These are phyloP conservation scores for Volucella inflata DNA, from an alignment of 2,888 invertebrate species.

Conservation along the genomic window DNA sequence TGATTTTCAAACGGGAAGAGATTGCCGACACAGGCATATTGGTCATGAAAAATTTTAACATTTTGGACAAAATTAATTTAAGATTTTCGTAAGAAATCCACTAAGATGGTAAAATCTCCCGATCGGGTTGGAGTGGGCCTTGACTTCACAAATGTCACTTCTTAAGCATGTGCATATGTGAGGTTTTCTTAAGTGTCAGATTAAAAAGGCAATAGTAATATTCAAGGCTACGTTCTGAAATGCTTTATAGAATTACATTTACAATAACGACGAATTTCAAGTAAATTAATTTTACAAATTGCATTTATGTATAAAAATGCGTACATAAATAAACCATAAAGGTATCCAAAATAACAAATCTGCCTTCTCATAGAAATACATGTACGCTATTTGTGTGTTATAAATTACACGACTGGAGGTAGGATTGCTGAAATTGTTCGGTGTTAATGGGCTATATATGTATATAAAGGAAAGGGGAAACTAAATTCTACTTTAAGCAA, in stretches of 20 bases:
- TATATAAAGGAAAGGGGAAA: too few species aligned
- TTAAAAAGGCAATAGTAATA: not conserved
- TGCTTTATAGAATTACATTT: too few species aligned
- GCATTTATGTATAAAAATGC: not conserved
- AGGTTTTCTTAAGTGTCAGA: not conserved
- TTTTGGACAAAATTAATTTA: slow-evolving; percentile 44
- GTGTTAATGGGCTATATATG: too few species aligned
- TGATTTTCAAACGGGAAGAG: slow-evolving; percentile 76
- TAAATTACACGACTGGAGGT: too few species aligned
- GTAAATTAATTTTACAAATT: too few species aligned
- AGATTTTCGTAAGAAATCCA: not conserved
- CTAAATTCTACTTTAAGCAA: too few species aligned
- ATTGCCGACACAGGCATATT: slow-evolving; percentile 70
- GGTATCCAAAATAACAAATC: too few species aligned
- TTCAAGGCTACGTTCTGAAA: not conserved
- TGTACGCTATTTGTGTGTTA: too few species aligned
- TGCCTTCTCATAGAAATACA: too few species aligned
- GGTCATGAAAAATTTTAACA: slow-evolving; percentile 76
- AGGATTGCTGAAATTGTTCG: too few species aligned
- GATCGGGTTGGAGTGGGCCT: not conserved
- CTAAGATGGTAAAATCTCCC: slow-evolving; percentile 17
- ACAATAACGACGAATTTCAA: too few species aligned
- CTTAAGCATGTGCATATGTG: slow-evolving; percentile 10
- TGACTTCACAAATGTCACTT: slow-evolving; percentile 53
- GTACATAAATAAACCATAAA: too few species aligned